phyloP scores from a whole-genome alignment of 2,888 invertebrate genomes.

The Ferdinandea cuprea region DNA sequence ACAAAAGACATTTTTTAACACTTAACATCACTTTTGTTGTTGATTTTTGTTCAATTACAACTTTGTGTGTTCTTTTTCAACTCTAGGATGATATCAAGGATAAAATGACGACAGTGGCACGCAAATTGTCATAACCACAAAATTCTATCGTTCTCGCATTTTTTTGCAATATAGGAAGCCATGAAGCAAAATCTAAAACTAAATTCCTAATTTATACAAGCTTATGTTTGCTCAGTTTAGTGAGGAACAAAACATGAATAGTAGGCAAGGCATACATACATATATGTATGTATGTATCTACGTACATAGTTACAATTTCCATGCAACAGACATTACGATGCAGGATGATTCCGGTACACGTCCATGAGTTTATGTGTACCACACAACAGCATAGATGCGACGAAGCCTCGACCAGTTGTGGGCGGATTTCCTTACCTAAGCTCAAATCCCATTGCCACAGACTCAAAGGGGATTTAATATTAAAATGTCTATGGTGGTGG shows the following conservation, averaged over 20 bases:
- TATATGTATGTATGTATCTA: not conserved
- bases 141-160: not conserved
- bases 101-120: not conserved
- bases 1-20: slow-evolving; percentile 29
- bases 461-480: slow-evolving; percentile 71
- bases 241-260: slow-evolving; percentile 18
- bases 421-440: slow-evolving; percentile 68
- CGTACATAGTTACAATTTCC: slow-evolving; percentile 22
- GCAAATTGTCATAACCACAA: slow-evolving; percentile 1
- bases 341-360: slow-evolving; percentile 34
- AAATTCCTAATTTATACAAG: slow-evolving; percentile 51
- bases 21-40: slow-evolving; percentile 18
- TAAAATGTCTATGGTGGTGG: slow-evolving; percentile 62
- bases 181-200: slow-evolving; percentile 23
- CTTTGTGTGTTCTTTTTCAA: not conserved
- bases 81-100: no score
- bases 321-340: slow-evolving; percentile 41
- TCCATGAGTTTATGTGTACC: slow-evolving; percentile 32
- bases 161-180: no score
- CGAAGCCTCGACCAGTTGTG: slow-evolving; percentile 63
- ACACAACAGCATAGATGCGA: slow-evolving; percentile 31
- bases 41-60: slow-evolving; percentile 27
- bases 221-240: slow-evolving; percentile 38
- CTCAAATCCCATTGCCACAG: slow-evolving; percentile 67
- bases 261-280: not conserved